Percentiles rank a stretch among this genome's conserved stretches.
These are phyloP conservation scores for Silurus lanzhouensis DNA, from an alignment of 2,797 vertebrate species.

Conservation along the genomic window DNA sequence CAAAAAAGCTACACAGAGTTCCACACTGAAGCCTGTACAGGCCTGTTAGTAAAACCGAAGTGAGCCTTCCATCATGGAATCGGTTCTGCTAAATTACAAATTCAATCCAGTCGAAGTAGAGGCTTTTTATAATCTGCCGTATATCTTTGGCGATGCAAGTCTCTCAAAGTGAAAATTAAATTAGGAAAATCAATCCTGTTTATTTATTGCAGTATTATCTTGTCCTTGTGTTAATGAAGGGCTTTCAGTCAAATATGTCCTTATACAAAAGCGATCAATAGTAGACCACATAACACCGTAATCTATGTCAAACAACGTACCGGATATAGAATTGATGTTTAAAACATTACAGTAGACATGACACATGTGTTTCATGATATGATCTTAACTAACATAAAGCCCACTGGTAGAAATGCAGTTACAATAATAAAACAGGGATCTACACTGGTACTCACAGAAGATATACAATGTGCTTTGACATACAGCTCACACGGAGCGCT, in stretches of 20 bases:
- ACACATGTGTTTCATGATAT: not conserved
- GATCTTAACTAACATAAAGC: not conserved
- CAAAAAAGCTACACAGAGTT: not conserved
- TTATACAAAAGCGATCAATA: not conserved
- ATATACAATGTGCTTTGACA: not conserved
- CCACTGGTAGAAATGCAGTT: not conserved
- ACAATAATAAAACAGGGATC: not conserved
- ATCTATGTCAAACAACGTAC: not conserved
- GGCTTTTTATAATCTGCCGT: not conserved
- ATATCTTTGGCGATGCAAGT: not conserved
- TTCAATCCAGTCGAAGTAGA: not conserved
- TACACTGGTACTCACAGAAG: not conserved
- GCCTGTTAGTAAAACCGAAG: not conserved
- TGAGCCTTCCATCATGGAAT: not conserved
- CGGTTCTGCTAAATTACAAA: not conserved
- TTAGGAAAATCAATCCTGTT: not conserved
- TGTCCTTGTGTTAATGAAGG: not conserved
- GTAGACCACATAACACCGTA: not conserved
- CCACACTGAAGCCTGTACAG: not conserved
- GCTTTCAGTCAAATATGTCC: not conserved
- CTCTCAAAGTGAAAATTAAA: slow-evolving; percentile 17
- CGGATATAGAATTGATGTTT: not conserved
- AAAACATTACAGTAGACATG: not conserved
- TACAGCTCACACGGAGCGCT: not conserved
- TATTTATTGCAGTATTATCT: slow-evolving; percentile 11